Evolutionary conservation across 1,140 invertebrate genomes (phyloP).

Genomic region (Platyscapa corneri): DNA sequence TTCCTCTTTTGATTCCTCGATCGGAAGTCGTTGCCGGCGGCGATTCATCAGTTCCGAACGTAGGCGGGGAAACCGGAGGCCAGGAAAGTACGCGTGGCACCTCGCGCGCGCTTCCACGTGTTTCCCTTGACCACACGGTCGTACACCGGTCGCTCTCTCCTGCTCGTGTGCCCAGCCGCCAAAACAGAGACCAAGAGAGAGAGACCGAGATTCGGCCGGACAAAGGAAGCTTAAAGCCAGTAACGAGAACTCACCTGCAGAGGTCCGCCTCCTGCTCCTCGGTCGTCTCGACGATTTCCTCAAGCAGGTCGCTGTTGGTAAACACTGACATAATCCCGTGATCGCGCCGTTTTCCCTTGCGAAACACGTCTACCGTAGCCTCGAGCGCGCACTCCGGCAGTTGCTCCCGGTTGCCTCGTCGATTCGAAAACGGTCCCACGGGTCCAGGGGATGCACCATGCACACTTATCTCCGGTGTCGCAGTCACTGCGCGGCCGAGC

Average conservation of each 20-base stretch:
- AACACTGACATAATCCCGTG: conserved; percentile 72
- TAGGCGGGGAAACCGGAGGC: not conserved
- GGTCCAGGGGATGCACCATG: not conserved
- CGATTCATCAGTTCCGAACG: no score
- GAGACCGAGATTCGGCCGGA: no score
- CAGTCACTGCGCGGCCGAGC: not conserved
- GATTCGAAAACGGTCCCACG: not conserved
- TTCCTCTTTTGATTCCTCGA: no score
- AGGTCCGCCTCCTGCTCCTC: conserved; percentile 68
- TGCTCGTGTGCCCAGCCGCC: no score
- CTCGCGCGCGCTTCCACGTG: not conserved
- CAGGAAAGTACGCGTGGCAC: no score
- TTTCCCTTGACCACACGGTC: not conserved
- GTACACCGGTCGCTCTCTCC: no score
- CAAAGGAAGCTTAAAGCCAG: not conserved
- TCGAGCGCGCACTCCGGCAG: not conserved
- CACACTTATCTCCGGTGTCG: not conserved
- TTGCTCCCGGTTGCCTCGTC: not conserved
- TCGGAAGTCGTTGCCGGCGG: no score
- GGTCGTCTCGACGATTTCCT: conserved; percentile 72
- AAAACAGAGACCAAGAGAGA: no score
- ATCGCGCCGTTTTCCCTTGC: conserved; percentile 57
- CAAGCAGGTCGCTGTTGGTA: conserved; percentile 67
- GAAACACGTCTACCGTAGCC: not conserved
- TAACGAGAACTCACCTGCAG: conserved; percentile 67